These are phyloP conservation scores for Mizuhopecten yessoensis DNA, from an alignment of 1,140 invertebrate genomes.

Conservation along the genomic window DNA sequence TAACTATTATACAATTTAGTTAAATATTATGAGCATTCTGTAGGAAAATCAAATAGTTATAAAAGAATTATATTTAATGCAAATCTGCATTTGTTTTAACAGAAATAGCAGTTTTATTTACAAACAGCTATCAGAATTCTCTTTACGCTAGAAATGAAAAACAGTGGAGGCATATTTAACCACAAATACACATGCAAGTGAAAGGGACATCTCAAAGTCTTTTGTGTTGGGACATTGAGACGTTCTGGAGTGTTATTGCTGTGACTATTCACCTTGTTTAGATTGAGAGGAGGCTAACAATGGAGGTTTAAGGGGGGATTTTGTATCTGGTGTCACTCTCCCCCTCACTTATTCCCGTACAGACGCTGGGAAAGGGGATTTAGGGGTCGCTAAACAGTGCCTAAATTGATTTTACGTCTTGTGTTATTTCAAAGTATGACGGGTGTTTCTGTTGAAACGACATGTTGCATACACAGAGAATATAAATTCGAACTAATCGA, in stretches of 20 bases:
- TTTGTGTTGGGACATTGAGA: slow-evolving; percentile 15
- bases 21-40: no score
- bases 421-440: slow-evolving; percentile 25
- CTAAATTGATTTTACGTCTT: slow-evolving; percentile 39
- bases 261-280: background rate
- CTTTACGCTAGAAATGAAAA: background rate
- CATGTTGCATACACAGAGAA: background rate
- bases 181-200: slow-evolving; percentile 20
- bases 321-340: slow-evolving; percentile 38
- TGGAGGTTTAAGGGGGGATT: slow-evolving; percentile 31
- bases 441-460: background rate
- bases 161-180: background rate
- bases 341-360: background rate
- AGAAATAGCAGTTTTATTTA: no score
- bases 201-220: background rate
- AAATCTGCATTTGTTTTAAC: no score
- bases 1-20: no score
- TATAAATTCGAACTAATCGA: background rate
- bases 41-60: no score
- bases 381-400: background rate
- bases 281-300: background rate
- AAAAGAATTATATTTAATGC: no score
- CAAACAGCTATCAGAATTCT: background rate
- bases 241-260: slow-evolving; percentile 25
- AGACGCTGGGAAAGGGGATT: slow-evolving; percentile 31